Evolutionary conservation across 2,888 invertebrate species (phyloP), one percentile per base, ranked within the genome.

Genomic region (Chrysina gloriosa): DNA sequence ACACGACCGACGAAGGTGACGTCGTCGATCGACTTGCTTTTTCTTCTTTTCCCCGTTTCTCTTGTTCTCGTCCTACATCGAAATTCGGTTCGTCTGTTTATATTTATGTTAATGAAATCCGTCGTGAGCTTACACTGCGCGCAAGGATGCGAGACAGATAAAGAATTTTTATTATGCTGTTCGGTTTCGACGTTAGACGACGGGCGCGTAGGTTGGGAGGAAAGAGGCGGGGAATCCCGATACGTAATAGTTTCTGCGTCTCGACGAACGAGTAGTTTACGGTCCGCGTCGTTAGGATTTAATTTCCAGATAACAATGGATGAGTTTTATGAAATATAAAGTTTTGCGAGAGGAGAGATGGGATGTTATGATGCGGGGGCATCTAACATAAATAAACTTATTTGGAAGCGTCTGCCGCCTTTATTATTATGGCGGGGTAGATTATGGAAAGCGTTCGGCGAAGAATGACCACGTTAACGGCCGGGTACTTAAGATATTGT

Each of bases 261-360:
- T 48, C 6, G 36, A 36, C 36, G n/a, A n/a, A n/a, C n/a, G n/a
- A n/a, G n/a, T n/a, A 48, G 25, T 48, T 48, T 48, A 48, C n/a
- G 48, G 48, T 11, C 25, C 5, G 25, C 25, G 25, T 48, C 48
- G 48, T 48, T 48, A 48, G 25, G 48, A 23, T 48, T 48, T 48
- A 48, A 48, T 48, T 48, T 48, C 27, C 21, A 48, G 48, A 48
- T 48, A 48, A 48, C 48, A 48, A 48, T 48, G 25, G 48, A 23
- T 16, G 5, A 19, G 23, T 48, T 48, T 48, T 48, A 48, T 48
- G 48, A 48, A 48, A 48, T 48, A 48, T 48, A 48, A 48, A 48
- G 48, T 48, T 27, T 25, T n/a, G 3, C 48, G 11, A n/a, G 25
- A 48, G 25, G 25, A 11, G 11, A 7, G 25, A 27, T n/a, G n/a